A percentile compares a stretch with the other conserved stretches of the same genome.
phyloP scores from a whole-genome alignment of 2,888 invertebrate genomes.

The Beris morrisii region DNA sequence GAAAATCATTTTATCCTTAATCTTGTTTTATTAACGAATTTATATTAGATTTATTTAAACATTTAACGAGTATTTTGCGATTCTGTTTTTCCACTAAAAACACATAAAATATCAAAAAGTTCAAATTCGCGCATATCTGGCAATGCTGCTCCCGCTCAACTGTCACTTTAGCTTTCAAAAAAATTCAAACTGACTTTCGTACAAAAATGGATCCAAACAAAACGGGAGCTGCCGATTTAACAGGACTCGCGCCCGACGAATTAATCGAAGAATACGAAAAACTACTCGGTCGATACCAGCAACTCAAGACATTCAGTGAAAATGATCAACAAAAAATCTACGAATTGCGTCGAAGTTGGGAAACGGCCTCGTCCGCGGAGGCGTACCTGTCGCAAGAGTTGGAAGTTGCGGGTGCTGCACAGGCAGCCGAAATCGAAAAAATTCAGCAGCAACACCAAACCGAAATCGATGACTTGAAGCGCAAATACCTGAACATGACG shows the following conservation, averaged over 20 bases:
- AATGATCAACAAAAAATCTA: constrained; percentile 51
- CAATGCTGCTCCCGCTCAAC: neutral
- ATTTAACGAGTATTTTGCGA: too few species aligned
- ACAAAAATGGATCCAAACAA: constrained; percentile 43
- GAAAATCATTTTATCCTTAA: too few species aligned
- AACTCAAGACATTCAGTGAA: constrained; percentile 46
- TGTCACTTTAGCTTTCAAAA: constrained; percentile 10
- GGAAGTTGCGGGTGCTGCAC: constrained; percentile 40
- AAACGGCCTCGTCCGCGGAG: constrained; percentile 50
- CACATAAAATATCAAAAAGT: too few species aligned
- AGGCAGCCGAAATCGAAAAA: constrained; percentile 26
- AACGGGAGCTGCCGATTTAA: constrained; percentile 39
- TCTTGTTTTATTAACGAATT: too few species aligned
- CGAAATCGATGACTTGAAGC: constrained; percentile 36
- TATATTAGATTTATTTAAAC: too few species aligned
- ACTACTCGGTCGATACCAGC: constrained; percentile 45
- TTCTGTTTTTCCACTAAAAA: too few species aligned
- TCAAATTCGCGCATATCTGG: neutral
- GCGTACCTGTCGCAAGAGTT: constrained; percentile 50
- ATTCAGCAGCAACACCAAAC: constrained; percentile 14
- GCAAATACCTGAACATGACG: constrained; percentile 16
- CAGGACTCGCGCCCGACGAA: constrained; percentile 44
- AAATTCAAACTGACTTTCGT: constrained; percentile 14
- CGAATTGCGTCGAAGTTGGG: constrained; percentile 50
- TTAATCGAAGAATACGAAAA: constrained; percentile 50